Evolutionary conservation across 2,797 vertebrate genomes (phyloP), one percentile per base, ranked within the genome.

Genomic region (Coranthus polyacanthus): DNA sequence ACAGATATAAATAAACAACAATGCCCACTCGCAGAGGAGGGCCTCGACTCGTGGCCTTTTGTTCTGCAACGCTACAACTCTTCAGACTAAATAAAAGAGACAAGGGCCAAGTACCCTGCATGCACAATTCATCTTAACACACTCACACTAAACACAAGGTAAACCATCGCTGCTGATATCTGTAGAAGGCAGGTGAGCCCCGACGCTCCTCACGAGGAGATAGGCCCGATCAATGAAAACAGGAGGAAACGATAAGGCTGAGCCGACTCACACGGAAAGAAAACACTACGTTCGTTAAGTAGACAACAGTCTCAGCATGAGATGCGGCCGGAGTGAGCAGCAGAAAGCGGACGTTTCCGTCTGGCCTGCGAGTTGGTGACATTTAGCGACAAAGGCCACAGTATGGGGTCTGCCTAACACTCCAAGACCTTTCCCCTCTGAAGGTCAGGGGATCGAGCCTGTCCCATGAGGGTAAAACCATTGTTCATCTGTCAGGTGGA

Each of bases 331-430:
- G 32, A 53, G 49, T 82, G 57, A 47, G 62, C 1, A 8, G 60
- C 26, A n/a, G 37, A 51, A 36, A 59, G 64, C 20, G 17, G 45
- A 53, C 79, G 81, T 86, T 90, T 86, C 76, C 20, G 43, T 72
- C 70, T 68, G 17, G 43, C 68, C 68, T 68, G 69, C 11, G 56
- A 74, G 57, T 41, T 38, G 72, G 51, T 87, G 85, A 77, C 86
- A 88, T 92, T 91, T 78, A 46, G 18, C 79, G 68, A 91, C 85
- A 93, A 92, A 89, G 70, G 69, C 53, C 75, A 60, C 84, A 52
- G 71, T 46, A 77, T 70, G 82, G 67, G 75, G 72, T 73, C 83
- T 13, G 34, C 67, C 64, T 47, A 7, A 62, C 75, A 64, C 61
- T 59, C 71, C 21, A 52, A 75, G 87, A 87, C 89, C 83, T 85